Conservation (phyloP, 2,113 vertebrate genomes). For the Dunckerocampus dactyliophorus region DNA sequence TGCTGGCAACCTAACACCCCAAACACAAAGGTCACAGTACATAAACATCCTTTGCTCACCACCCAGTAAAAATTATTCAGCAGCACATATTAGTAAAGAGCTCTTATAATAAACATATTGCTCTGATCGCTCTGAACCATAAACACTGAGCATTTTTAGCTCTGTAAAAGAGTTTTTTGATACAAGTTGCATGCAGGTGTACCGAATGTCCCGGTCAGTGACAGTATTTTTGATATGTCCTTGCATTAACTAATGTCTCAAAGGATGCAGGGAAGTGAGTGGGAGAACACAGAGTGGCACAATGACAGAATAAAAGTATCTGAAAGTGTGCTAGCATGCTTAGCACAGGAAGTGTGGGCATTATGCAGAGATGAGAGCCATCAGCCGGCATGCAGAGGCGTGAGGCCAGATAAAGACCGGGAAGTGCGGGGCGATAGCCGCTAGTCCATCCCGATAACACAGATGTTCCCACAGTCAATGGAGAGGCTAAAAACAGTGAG, state of each 20-base stretch:
- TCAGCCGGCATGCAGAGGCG: slow-evolving; percentile 48
- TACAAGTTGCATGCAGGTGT: no score
- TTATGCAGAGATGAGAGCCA: slow-evolving; percentile 25
- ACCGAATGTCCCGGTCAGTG: neutral
- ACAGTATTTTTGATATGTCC: neutral
- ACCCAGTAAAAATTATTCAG: neutral
- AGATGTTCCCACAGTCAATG: slow-evolving; percentile 31
- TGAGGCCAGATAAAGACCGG: slow-evolving; percentile 58
- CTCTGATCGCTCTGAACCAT: no score
- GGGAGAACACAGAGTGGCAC: slow-evolving; percentile 17
- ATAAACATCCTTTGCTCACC: slow-evolving; percentile 11
- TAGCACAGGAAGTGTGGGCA: slow-evolving; percentile 42
- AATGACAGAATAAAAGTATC: slow-evolving; percentile 49
- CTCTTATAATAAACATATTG: no score
- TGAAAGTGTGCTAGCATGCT: slow-evolving; percentile 29
- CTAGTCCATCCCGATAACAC: slow-evolving; percentile 33
- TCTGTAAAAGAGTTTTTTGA: no score
- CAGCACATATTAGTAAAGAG: no score
- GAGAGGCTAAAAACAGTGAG: neutral
- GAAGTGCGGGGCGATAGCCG: slow-evolving; percentile 48
- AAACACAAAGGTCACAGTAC: slow-evolving; percentile 7
- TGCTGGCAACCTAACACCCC: slow-evolving; percentile 20
- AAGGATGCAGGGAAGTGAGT: slow-evolving; percentile 31
- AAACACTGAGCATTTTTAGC: no score
- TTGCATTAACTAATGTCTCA: slow-evolving; percentile 8